These are phyloP conservation scores for Perca fluviatilis DNA, from an alignment of 2,113 vertebrate species.

Conservation along the genomic window DNA sequence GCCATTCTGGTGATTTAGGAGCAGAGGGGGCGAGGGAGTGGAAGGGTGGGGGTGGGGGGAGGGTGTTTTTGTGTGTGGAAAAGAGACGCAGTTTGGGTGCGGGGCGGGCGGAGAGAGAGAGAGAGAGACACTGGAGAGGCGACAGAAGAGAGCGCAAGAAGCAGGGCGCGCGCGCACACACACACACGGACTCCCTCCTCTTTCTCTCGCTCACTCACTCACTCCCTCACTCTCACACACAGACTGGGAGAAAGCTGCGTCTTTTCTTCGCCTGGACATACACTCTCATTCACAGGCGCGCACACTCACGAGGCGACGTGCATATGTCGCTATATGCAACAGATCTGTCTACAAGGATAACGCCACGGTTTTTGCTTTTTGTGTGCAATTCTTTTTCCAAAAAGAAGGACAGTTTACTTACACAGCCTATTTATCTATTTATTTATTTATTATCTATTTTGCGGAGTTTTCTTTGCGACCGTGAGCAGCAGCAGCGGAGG, in stretches of 20 bases:
- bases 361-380: neutral
- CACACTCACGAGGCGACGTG: constrained; percentile 58
- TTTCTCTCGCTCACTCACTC: neutral
- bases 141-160: constrained; percentile 46
- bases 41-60: neutral
- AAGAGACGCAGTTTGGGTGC: constrained; percentile 85
- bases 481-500: constrained; percentile 32
- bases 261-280: constrained; percentile 63
- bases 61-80: constrained; percentile 85
- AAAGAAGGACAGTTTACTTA: neutral
- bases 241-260: constrained; percentile 69
- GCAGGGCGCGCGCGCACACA: constrained; percentile 15
- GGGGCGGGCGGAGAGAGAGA: constrained; percentile 77
- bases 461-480: constrained; percentile 19
- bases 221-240: constrained; percentile 19
- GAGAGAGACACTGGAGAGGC: constrained; percentile 39
- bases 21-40: constrained; percentile 60
- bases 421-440: neutral
- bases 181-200: neutral
- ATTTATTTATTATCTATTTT: constrained; percentile 40
- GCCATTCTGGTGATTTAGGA: constrained; percentile 83
- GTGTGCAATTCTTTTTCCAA: neutral
- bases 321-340: constrained; percentile 70
- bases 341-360: constrained; percentile 40
- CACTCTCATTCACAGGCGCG: constrained; percentile 54